Evolutionary conservation across 2,797 vertebrate genomes (phyloP).

Genomic region (Leucoraja ocellata): DNA sequence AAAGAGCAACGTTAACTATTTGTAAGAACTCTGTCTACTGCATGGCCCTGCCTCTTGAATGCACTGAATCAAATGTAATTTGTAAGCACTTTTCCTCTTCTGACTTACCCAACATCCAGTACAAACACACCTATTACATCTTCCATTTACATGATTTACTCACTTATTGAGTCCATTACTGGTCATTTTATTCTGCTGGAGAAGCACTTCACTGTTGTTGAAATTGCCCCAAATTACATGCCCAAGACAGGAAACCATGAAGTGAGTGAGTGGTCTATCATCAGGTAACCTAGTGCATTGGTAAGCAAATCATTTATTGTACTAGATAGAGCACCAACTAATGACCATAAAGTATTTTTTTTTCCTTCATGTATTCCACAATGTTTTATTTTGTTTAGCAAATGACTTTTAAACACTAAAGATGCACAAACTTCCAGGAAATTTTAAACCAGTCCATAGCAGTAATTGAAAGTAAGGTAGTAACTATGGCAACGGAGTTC

Average conservation of each 20-base stretch:
- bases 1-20: not conserved
- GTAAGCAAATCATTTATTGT: not conserved
- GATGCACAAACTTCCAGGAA: slow-evolving; percentile 21
- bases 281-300: not conserved
- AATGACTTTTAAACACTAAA: not conserved
- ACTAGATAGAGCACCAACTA: not conserved
- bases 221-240: not conserved
- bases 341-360: not conserved
- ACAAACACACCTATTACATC: slow-evolving; percentile 6
- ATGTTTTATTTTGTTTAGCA: slow-evolving; percentile 15
- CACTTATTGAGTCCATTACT: slow-evolving; percentile 34
- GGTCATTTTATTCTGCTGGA: not conserved
- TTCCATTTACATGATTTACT: slow-evolving; percentile 6
- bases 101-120: not conserved
- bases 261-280: not conserved
- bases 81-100: not conserved
- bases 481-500: slow-evolving; percentile 3
- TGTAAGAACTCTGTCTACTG: not conserved
- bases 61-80: slow-evolving; percentile 1
- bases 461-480: slow-evolving; percentile 22
- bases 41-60: not conserved
- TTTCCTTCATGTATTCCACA: not conserved
- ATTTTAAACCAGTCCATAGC: not conserved
- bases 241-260: slow-evolving; percentile 13
- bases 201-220: slow-evolving; percentile 29